These are phyloP conservation scores for Plodia interpunctella DNA, from an alignment of 1,140 invertebrate genomes.

Conservation along the genomic window DNA sequence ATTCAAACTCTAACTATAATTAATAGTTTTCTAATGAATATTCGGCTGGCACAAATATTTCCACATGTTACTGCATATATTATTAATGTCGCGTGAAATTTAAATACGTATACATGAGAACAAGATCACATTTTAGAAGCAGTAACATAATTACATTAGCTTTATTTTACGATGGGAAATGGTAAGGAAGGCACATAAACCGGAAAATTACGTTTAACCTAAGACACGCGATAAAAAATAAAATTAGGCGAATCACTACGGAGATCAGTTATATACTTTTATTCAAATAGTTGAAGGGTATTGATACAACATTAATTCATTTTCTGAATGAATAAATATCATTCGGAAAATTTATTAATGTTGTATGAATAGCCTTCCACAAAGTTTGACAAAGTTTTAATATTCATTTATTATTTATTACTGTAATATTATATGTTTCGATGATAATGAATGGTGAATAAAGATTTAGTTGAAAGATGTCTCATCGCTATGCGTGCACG, in stretches of 20 bases:
- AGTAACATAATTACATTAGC: not conserved
- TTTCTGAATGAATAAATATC: too few species aligned
- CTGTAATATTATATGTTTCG: too few species aligned
- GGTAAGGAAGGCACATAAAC: not conserved
- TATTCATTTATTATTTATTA: not conserved
- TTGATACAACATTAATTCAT: too few species aligned
- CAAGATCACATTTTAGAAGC: too few species aligned
- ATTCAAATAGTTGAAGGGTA: not conserved
- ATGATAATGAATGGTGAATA: too few species aligned
- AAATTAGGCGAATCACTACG: not conserved
- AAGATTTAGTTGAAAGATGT: too few species aligned
- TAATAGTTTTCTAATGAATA: too few species aligned
- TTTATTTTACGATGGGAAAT: not conserved
- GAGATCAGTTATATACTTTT: not conserved
- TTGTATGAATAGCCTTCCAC: not conserved
- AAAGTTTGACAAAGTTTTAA: not conserved
- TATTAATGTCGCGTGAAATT: not conserved
- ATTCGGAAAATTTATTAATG: not conserved
- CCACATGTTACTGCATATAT: too few species aligned
- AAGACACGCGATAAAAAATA: not conserved
- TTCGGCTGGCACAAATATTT: too few species aligned
- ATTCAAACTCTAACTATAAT: too few species aligned
- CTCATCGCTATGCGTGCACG: too few species aligned
- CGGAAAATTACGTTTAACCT: not conserved
- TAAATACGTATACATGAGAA: not conserved